A percentile compares a stretch with the other conserved stretches of the same genome.
These are phyloP conservation scores for Dascyllus trimaculatus DNA, from an alignment of 2,113 vertebrate species.

Conservation along the genomic window DNA sequence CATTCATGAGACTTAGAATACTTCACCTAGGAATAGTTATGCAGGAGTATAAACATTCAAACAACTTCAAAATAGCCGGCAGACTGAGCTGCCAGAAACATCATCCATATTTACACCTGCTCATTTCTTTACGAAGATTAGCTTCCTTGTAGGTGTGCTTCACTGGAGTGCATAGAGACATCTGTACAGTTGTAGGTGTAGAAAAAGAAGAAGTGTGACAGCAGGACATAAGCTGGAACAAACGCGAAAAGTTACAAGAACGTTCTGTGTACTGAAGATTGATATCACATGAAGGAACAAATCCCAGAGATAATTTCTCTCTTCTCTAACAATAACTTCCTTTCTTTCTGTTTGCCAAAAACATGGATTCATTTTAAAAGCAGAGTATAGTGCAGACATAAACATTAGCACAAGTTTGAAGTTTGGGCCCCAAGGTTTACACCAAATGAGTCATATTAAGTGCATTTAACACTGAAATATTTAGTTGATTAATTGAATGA, in stretches of 20 bases:
- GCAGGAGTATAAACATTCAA: conserved; percentile 26
- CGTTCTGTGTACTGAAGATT: neutral
- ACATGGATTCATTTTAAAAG: no score
- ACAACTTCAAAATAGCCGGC: conserved; percentile 33
- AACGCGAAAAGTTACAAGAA: neutral
- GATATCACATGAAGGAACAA: neutral
- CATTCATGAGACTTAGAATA: conserved; percentile 51
- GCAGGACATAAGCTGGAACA: conserved; percentile 21
- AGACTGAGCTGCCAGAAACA: conserved; percentile 14
- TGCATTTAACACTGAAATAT: neutral
- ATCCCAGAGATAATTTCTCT: neutral
- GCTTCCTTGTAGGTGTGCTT: conserved; percentile 23
- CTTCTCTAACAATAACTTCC: no score
- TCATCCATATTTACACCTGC: conserved; percentile 39
- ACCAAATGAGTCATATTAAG: neutral
- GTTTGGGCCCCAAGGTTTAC: no score
- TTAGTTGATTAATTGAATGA: neutral
- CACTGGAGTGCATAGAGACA: conserved; percentile 3
- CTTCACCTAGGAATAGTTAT: conserved; percentile 19
- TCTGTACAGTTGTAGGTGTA: neutral
- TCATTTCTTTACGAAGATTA: conserved; percentile 4
- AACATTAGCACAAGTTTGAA: no score
- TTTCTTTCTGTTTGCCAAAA: no score
- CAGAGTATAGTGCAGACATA: no score
- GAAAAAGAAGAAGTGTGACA: conserved; percentile 15